Evolutionary conservation across 1,140 invertebrate species (phyloP), one percentile per base, ranked within the genome.

Genomic region (Meteorus sp.): DNA sequence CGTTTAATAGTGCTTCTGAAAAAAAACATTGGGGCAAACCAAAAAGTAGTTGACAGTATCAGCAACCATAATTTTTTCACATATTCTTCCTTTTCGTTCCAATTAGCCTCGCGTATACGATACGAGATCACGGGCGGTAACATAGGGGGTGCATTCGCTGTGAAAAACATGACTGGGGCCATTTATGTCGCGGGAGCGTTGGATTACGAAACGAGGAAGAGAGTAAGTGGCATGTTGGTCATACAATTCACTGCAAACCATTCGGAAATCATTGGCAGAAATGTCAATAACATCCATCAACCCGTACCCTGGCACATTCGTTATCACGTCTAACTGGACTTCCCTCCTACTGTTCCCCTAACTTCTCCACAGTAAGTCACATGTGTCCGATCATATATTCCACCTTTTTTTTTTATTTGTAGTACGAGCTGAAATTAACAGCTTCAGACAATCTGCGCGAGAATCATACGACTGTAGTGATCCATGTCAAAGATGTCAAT

Each of bases 71-170:
- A 17, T 20, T 4, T 45, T 4, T 45, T 45, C 17, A 35, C 37
- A 1, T 15, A 43, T 55, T 41, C 8, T 20, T 9, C 22, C 17
- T 13, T 22, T 13, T 11, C 7, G 52, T 43, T 33, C 27, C 17
- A 43, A n/a, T 56, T 85, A 97, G 95, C 94, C 73, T 97, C 95
- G 80, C 91, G 92, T 87, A 95, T 98, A 86, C 92, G 94, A 85
- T 98, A 98, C 85, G 94, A 97, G 87, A 98, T 98, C 81, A 97
- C 93, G 77, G 94, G 93, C 86, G 96, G 95, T 84, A 98, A 98
- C 88, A 89, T 96, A 85, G 94, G 94, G 61, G 94, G 94, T 70
- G 93, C 94, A 25, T 98, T 99, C 80, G 94, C 94, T 60, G 94
- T 99, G 61, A 95, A 98, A 81, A 95, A 95, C 78, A 94, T 94